These are phyloP conservation scores for Xenops minutus DNA, from an alignment of 2,797 vertebrate genomes.

Conservation along the genomic window DNA sequence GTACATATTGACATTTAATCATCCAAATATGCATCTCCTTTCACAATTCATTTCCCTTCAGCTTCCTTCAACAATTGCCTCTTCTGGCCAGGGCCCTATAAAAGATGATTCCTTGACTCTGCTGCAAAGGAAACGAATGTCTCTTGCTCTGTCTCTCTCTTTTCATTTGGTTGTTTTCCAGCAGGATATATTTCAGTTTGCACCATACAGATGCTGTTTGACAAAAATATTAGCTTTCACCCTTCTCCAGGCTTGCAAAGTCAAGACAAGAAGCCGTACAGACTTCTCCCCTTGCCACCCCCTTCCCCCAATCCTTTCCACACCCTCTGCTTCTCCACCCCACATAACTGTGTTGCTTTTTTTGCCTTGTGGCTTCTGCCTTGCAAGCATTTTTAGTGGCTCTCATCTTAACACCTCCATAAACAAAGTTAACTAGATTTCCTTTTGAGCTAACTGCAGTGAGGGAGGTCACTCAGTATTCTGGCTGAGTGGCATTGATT, in stretches of 20 bases:
- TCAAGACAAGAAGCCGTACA: background rate
- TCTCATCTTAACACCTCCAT: background rate
- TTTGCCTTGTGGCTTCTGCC: background rate
- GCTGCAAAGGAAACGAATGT: background rate
- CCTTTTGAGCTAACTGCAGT: background rate
- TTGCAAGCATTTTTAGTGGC: background rate
- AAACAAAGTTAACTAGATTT: background rate
- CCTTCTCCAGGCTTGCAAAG: background rate
- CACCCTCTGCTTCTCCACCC: accelerated
- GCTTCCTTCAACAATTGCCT: background rate
- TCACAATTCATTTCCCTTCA: slow-evolving; percentile 47
- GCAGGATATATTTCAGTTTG: background rate
- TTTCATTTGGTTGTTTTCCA: background rate
- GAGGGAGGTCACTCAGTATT: background rate
- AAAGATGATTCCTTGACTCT: background rate
- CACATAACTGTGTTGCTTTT: background rate
- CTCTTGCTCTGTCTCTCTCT: background rate
- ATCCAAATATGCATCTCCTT: background rate
- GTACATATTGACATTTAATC: slow-evolving; percentile 53
- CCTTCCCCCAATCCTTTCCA: background rate
- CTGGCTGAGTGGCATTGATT: background rate
- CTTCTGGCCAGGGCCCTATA: background rate
- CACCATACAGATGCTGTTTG: accelerated
- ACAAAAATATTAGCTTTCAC: background rate
- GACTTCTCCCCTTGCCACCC: background rate